A percentile compares a stretch with the other conserved stretches of the same genome.
phyloP scores from a whole-genome alignment of 2,888 invertebrate species.

The Drosophila rubida region DNA sequence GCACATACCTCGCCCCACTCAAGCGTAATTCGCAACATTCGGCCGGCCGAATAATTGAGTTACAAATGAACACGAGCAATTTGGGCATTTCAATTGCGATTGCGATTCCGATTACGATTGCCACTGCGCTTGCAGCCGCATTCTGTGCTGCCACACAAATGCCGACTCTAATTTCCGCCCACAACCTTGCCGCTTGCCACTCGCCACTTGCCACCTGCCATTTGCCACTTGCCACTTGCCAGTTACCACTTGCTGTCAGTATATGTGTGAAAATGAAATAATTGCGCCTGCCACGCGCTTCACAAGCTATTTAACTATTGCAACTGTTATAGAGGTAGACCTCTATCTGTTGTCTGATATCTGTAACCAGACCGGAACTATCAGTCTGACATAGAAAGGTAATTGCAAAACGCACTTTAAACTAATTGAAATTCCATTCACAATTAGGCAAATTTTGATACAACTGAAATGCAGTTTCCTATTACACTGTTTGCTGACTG shows the following conservation, averaged over 20 bases:
- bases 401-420: not conserved
- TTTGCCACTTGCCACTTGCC: not conserved
- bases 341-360: not conserved
- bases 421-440: not conserved
- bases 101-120: no score
- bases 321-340: slow-evolving; percentile 10
- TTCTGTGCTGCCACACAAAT: slow-evolving; percentile 35
- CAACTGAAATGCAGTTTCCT: no score
- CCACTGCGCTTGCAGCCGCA: slow-evolving; percentile 26
- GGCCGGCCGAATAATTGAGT: slow-evolving; percentile 19
- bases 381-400: not conserved
- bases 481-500: no score
- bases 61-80: slow-evolving; percentile 16
- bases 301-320: slow-evolving; percentile 15
- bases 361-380: not conserved
- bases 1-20: not conserved
- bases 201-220: not conserved
- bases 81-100: slow-evolving; percentile 38
- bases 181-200: slow-evolving; percentile 9
- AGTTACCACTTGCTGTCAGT: slow-evolving; percentile 1
- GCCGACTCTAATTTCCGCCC: slow-evolving; percentile 51
- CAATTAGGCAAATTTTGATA: not conserved
- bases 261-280: slow-evolving; percentile 43
- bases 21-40: slow-evolving; percentile 2
- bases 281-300: slow-evolving; percentile 40